phyloP scores from a whole-genome alignment of 2,888 invertebrate species.

The Drosophila greeni region DNA sequence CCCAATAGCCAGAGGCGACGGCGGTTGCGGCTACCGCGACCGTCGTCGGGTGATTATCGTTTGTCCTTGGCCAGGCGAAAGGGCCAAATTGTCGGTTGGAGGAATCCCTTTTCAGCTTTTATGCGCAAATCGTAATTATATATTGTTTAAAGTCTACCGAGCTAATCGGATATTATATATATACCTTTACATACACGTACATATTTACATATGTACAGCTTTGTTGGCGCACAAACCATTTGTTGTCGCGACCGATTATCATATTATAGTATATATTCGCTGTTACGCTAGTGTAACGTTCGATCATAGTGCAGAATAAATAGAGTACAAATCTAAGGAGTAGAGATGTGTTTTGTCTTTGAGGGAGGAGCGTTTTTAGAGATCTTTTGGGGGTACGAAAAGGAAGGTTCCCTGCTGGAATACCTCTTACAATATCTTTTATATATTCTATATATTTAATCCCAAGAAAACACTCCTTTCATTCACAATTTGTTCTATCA shows the following conservation, averaged over 20 bases:
- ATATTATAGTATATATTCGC: slow-evolving; percentile 23
- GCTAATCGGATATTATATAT: slow-evolving; percentile 10
- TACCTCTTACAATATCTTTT: no score
- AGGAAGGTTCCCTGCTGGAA: no score
- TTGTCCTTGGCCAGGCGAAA: not conserved
- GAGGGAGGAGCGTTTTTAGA: no score
- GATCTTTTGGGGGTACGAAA: not conserved
- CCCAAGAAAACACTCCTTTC: not conserved
- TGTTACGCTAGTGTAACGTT: slow-evolving; percentile 31
- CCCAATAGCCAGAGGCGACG: slow-evolving; percentile 55
- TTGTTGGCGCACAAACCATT: slow-evolving; percentile 17
- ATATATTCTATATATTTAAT: no score
- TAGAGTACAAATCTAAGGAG: slow-evolving; percentile 32
- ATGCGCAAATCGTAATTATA: not conserved
- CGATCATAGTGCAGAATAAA: slow-evolving; percentile 24
- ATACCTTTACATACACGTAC: slow-evolving; percentile 20
- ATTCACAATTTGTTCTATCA: slow-evolving; percentile 5
- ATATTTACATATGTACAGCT: slow-evolving; percentile 28
- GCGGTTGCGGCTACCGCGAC: slow-evolving; percentile 34
- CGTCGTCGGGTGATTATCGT: slow-evolving; percentile 34
- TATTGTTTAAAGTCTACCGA: slow-evolving; percentile 17
- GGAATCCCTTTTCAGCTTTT: not conserved
- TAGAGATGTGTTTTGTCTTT: not conserved
- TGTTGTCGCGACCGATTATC: slow-evolving; percentile 25
- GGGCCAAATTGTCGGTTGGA: not conserved